Evolutionary conservation across 2,113 vertebrate genomes (phyloP).

Genomic region (Microtus richardsoni): DNA sequence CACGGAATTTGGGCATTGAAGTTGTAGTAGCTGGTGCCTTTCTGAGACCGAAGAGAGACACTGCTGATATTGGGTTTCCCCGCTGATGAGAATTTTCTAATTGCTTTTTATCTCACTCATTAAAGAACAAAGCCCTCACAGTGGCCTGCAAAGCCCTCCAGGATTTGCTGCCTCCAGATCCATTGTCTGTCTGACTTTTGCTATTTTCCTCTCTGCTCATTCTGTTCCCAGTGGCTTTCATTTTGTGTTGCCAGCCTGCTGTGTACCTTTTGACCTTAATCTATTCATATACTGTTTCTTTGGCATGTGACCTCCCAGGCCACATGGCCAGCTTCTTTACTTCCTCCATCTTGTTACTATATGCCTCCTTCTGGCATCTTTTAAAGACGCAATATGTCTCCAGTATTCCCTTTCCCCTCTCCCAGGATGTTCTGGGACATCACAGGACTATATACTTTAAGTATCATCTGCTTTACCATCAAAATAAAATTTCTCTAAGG

Average conservation of each 20-base stretch:
- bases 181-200: neutral
- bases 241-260: neutral
- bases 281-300: neutral
- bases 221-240: neutral
- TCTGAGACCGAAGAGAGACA: neutral
- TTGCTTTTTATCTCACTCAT: constrained; percentile 57
- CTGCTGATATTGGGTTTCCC: constrained; percentile 19
- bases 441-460: neutral
- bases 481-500: neutral
- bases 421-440: too few species aligned
- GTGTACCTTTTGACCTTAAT: neutral
- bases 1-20: neutral
- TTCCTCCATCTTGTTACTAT: neutral
- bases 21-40: constrained; percentile 28
- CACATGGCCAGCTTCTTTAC: neutral
- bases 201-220: neutral
- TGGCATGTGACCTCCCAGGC: neutral
- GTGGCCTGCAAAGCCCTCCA: constrained; percentile 55
- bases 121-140: constrained; percentile 28
- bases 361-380: neutral
- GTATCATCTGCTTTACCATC: neutral
- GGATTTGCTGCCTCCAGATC: neutral
- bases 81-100: constrained; percentile 49
- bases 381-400: neutral
- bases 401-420: neutral